These are phyloP conservation scores for Vanacampus margaritifer DNA, from an alignment of 2,113 vertebrate species.

Conservation along the genomic window DNA sequence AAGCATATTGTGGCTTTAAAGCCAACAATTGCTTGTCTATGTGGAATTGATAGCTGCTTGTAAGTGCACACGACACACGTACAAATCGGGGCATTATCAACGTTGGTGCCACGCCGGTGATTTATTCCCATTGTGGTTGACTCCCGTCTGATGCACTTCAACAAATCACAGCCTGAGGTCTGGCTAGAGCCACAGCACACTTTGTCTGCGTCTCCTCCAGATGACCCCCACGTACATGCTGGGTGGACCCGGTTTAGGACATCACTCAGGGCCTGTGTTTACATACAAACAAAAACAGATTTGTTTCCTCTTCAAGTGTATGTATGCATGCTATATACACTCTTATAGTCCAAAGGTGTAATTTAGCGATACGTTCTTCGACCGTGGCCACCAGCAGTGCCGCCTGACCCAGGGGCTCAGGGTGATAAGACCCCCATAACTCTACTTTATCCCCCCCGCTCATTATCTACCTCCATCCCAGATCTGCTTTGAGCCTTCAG, in stretches of 20 bases:
- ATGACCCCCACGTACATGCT: conserved; percentile 42
- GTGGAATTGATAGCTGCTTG: conserved; percentile 15
- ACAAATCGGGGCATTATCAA: conserved; percentile 40
- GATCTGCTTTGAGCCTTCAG: conserved; percentile 50
- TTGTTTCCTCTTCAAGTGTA: not conserved
- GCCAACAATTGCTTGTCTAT: not conserved
- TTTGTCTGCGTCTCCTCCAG: conserved; percentile 44
- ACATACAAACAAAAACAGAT: not conserved
- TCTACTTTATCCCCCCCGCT: conserved; percentile 70
- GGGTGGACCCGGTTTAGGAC: conserved; percentile 27
- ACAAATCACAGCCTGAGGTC: conserved; percentile 67
- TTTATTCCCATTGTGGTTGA: conserved; percentile 62
- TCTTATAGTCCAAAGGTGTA: conserved; percentile 5
- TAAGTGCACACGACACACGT: conserved; percentile 6
- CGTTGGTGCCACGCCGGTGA: conserved; percentile 66
- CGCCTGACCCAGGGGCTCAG: conserved; percentile 59
- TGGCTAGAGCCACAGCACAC: conserved; percentile 39
- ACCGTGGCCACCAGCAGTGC: conserved; percentile 58
- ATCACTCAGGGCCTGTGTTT: conserved; percentile 24
- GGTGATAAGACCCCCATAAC: conserved; percentile 72
- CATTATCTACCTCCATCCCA: conserved; percentile 65
- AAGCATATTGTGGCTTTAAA: not conserved
- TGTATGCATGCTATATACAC: not conserved
- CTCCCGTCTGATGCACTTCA: conserved; percentile 64
- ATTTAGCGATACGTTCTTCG: conserved; percentile 36